A percentile compares a stretch with the other conserved stretches of the same genome.
Evolutionary conservation across 2,888 invertebrate genomes (phyloP).

Genomic region (Pristionchus maxplancki): DNA sequence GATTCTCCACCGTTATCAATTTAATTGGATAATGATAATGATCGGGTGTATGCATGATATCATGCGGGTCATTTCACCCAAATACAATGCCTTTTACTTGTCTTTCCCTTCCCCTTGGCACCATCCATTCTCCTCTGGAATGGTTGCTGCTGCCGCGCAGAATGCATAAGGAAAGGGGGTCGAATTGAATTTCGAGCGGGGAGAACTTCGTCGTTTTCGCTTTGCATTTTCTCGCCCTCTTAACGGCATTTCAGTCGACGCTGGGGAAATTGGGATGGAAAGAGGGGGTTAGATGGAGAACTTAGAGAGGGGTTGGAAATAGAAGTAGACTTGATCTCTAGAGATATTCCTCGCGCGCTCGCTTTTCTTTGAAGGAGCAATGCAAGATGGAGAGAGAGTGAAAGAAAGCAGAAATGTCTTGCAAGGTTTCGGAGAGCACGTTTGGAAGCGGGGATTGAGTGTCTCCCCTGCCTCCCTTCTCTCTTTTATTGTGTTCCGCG

Average conservation of each 20-base stretch:
- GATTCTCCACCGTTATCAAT: too few relatives aligned
- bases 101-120: too few relatives aligned
- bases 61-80: too few relatives aligned
- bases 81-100: background rate
- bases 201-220: constrained; percentile 16
- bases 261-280: background rate
- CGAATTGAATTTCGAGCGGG: constrained; percentile 7
- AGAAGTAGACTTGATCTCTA: background rate
- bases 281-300: background rate
- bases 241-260: background rate
- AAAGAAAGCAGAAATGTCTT: background rate
- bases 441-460: background rate
- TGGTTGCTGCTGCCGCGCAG: background rate
- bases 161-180: background rate
- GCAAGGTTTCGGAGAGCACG: background rate
- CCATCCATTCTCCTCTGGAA: background rate
- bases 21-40: too few relatives aligned
- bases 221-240: constrained; percentile 18
- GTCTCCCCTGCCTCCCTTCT: background rate
- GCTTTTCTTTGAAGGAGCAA: background rate
- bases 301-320: background rate
- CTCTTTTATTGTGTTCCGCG: constrained; percentile 10
- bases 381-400: background rate
- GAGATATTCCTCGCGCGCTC: background rate
- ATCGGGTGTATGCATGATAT: too few relatives aligned